Conservation (phyloP, 2,113 vertebrate genomes). For the Syrmaticus mikado region DNA sequence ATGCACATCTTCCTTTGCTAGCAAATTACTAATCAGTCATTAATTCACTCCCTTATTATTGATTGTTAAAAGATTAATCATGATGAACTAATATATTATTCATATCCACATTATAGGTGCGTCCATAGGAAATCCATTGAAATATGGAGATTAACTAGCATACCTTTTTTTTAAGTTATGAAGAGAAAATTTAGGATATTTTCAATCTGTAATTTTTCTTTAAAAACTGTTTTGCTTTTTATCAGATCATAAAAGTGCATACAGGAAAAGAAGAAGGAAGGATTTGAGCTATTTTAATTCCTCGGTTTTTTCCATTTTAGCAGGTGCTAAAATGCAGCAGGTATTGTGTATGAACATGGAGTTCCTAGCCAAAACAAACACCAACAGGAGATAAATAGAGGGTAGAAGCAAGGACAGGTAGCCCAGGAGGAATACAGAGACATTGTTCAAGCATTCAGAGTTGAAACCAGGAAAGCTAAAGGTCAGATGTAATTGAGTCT, state of each 20-base stretch:
- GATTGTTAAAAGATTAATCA: slow-evolving; percentile 67
- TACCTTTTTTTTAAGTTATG: neutral
- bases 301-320: neutral
- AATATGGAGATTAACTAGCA: slow-evolving; percentile 59
- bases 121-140: slow-evolving; percentile 56
- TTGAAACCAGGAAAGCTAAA: too few species aligned
- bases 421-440: too few species aligned
- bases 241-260: neutral
- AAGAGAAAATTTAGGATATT: neutral
- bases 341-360: too few species aligned
- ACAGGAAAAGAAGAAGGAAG: neutral
- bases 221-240: neutral
- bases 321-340: neutral
- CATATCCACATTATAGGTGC: slow-evolving; percentile 60
- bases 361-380: neutral
- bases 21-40: slow-evolving; percentile 45
- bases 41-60: slow-evolving; percentile 47
- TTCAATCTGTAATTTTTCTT: neutral
- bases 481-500: too few species aligned
- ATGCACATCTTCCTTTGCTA: slow-evolving; percentile 18
- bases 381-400: neutral
- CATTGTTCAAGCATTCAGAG: too few species aligned
- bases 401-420: neutral
- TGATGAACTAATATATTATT: slow-evolving; percentile 46
- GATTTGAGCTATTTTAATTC: neutral